Conservation (phyloP, 2,797 vertebrate species). For the Leuciscus waleckii region DNA sequence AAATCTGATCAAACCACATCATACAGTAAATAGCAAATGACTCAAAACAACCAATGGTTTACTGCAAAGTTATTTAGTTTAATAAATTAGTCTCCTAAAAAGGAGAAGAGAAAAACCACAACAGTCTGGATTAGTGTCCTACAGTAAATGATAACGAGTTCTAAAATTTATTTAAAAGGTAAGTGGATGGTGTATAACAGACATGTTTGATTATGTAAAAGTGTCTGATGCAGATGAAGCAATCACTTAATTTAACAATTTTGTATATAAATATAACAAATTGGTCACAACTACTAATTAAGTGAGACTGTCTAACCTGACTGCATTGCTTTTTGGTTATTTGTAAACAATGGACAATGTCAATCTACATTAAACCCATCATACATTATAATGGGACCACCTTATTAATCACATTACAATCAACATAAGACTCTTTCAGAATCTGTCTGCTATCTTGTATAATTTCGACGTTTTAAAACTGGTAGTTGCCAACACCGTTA, state of each 20-base stretch:
- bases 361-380: too few relatives aligned
- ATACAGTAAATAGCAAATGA: not conserved
- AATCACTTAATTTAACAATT: not conserved
- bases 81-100: not conserved
- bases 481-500: too few relatives aligned
- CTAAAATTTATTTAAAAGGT: not conserved
- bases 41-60: not conserved
- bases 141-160: not conserved
- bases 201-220: not conserved
- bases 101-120: not conserved
- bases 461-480: not conserved
- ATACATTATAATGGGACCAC: too few relatives aligned
- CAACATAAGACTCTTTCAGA: not conserved
- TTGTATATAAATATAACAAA: too few relatives aligned
- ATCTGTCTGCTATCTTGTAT: not conserved
- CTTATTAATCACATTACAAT: too few relatives aligned
- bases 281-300: too few relatives aligned
- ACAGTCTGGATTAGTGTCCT: not conserved
- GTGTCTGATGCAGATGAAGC: not conserved
- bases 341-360: too few relatives aligned
- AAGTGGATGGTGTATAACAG: not conserved
- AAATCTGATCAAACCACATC: not conserved
- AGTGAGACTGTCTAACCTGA: too few relatives aligned
- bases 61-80: not conserved
- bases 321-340: too few relatives aligned